These are phyloP conservation scores for Phyllopteryx taeniolatus DNA, from an alignment of 2,113 vertebrate species.

Conservation along the genomic window DNA sequence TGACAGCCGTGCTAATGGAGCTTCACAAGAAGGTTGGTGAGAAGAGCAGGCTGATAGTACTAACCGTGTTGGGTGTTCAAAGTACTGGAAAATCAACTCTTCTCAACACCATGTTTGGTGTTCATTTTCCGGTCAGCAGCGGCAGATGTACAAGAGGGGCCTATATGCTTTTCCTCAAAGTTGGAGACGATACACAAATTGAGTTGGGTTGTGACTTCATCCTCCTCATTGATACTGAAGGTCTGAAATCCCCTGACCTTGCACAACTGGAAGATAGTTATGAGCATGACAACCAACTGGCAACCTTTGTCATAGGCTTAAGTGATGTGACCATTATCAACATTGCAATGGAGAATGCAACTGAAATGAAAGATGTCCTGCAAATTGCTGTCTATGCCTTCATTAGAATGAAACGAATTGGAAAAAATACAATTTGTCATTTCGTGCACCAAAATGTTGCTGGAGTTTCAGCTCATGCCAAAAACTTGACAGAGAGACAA, in stretches of 20 bases:
- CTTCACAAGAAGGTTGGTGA: slow-evolving; percentile 42
- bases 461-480: slow-evolving; percentile 57
- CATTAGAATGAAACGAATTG: slow-evolving; percentile 59
- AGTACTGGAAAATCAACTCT: slow-evolving; percentile 75
- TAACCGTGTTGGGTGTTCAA: slow-evolving; percentile 66
- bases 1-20: slow-evolving; percentile 48
- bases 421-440: slow-evolving; percentile 71
- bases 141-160: slow-evolving; percentile 73
- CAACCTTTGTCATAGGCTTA: slow-evolving; percentile 76
- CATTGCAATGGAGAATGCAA: slow-evolving; percentile 50
- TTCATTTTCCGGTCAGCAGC: slow-evolving; percentile 75
- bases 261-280: slow-evolving; percentile 42
- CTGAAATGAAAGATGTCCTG: slow-evolving; percentile 58
- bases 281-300: slow-evolving; percentile 74
- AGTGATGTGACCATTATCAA: slow-evolving; percentile 75
- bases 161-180: slow-evolving; percentile 57
- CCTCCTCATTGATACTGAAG: slow-evolving; percentile 62
- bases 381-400: slow-evolving; percentile 58
- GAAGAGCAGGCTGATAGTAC: slow-evolving; percentile 48
- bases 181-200: slow-evolving; percentile 33
- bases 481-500: slow-evolving; percentile 56
- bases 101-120: slow-evolving; percentile 83
- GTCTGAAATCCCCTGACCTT: slow-evolving; percentile 47
- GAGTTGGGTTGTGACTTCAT: slow-evolving; percentile 63
- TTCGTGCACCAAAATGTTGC: slow-evolving; percentile 76